phyloP scores from a whole-genome alignment of 2,888 invertebrate genomes.

The Nephrotoma guestfalica region DNA sequence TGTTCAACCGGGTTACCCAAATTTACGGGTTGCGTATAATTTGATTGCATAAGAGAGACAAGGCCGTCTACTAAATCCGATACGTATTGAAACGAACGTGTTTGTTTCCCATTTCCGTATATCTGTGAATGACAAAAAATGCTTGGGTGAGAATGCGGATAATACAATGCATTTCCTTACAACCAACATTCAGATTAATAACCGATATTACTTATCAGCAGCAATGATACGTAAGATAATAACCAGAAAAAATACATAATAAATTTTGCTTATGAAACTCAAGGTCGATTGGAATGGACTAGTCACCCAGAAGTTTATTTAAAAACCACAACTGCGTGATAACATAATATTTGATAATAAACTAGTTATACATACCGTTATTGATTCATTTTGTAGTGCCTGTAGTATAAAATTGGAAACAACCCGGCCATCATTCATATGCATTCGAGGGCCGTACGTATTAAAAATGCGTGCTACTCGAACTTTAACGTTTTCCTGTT shows the following conservation, averaged over 20 bases:
- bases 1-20: constrained; percentile 97
- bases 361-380: constrained; percentile 57
- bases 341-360: neutral
- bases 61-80: constrained; percentile 93
- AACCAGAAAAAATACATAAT: too few relatives aligned
- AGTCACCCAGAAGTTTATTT: neutral
- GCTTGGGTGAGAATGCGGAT: neutral
- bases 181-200: neutral
- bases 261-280: neutral
- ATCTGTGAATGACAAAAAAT: constrained; percentile 35
- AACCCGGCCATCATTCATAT: constrained; percentile 95
- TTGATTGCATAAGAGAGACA: constrained; percentile 82
- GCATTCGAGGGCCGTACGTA: constrained; percentile 98
- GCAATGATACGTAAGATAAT: neutral
- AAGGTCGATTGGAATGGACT: neutral
- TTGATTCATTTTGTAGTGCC: constrained; percentile 84
- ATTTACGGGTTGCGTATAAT: constrained; percentile 86
- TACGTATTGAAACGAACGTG: constrained; percentile 96
- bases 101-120: constrained; percentile 77
- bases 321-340: constrained; percentile 13
- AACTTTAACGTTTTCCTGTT: constrained; percentile 91
- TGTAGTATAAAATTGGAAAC: constrained; percentile 98
- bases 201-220: neutral
- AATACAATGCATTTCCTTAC: neutral
- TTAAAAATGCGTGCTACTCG: constrained; percentile 97